phyloP scores from a whole-genome alignment of 2,113 vertebrate species.

The Nibea albiflora region DNA sequence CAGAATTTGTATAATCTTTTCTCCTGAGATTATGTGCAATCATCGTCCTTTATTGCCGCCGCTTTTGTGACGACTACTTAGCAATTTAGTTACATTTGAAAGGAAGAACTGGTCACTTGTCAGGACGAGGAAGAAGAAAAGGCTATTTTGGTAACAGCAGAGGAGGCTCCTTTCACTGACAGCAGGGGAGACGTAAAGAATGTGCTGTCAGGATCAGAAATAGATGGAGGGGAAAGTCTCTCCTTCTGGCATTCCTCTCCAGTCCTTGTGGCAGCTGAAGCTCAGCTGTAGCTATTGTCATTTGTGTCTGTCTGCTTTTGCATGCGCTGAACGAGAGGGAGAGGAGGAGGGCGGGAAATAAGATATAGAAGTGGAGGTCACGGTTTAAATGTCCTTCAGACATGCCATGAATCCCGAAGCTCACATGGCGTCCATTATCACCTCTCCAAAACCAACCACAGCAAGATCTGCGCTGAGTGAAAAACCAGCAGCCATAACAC shows the following conservation, averaged over 20 bases:
- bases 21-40: slow-evolving; percentile 49
- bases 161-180: slow-evolving; percentile 54
- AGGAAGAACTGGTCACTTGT: slow-evolving; percentile 58
- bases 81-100: slow-evolving; percentile 58
- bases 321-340: slow-evolving; percentile 15
- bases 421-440: slow-evolving; percentile 57
- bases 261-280: slow-evolving; percentile 42
- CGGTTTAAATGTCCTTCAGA: slow-evolving; percentile 48
- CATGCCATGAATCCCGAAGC: slow-evolving; percentile 27
- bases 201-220: slow-evolving; percentile 65
- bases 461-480: slow-evolving; percentile 8
- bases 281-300: slow-evolving; percentile 41
- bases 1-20: slow-evolving; percentile 63
- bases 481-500: slow-evolving; percentile 30
- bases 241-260: slow-evolving; percentile 49
- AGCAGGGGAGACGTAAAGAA: slow-evolving; percentile 50
- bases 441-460: slow-evolving; percentile 34
- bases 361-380: slow-evolving; percentile 27
- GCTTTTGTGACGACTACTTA: slow-evolving; percentile 59
- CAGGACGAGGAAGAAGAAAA: slow-evolving; percentile 37
- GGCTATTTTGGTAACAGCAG: slow-evolving; percentile 63
- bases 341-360: neutral
- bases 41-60: slow-evolving; percentile 33
- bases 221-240: slow-evolving; percentile 64
- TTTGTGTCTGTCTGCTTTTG: slow-evolving; percentile 11